A percentile compares a stretch with the other conserved stretches of the same genome.
These are phyloP conservation scores for Crotophaga sulcirostris DNA, from an alignment of 2,113 vertebrate genomes.

Conservation along the genomic window DNA sequence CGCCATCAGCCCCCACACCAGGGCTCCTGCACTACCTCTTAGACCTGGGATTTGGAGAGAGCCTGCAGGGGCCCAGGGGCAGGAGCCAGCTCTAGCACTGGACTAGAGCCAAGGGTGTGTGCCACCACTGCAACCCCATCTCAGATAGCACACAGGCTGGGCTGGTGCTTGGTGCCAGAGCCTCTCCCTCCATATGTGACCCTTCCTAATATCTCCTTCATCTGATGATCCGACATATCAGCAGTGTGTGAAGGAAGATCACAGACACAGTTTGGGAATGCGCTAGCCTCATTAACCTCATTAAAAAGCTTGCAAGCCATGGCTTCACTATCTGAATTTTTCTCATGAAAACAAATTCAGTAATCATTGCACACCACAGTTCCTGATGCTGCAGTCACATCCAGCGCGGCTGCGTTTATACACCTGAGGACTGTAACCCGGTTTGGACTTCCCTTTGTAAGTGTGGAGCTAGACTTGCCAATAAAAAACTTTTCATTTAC, in stretches of 20 bases:
- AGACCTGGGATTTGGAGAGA: background rate
- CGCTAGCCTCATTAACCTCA: background rate
- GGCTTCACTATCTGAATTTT: background rate
- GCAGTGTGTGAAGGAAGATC: background rate
- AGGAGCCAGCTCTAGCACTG: background rate
- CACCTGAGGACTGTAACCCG: background rate
- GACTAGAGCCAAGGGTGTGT: background rate
- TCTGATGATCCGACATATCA: background rate
- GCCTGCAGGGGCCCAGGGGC: accelerated
- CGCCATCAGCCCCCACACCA: background rate
- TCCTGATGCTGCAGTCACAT: background rate
- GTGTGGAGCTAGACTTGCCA: background rate
- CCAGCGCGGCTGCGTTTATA: background rate
- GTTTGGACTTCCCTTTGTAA: background rate
- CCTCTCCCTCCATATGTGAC: background rate
- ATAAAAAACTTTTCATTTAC: background rate
- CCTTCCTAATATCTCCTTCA: background rate
- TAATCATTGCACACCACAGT: background rate
- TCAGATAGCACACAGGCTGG: background rate
- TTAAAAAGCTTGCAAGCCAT: background rate
- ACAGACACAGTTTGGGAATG: background rate
- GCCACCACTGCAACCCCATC: accelerated
- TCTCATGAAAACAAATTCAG: background rate
- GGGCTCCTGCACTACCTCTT: background rate
- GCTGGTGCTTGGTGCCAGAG: background rate